Base-by-base conservation (phyloP, 2,888 invertebrate genomes). In the Anodontia alba region DNA sequence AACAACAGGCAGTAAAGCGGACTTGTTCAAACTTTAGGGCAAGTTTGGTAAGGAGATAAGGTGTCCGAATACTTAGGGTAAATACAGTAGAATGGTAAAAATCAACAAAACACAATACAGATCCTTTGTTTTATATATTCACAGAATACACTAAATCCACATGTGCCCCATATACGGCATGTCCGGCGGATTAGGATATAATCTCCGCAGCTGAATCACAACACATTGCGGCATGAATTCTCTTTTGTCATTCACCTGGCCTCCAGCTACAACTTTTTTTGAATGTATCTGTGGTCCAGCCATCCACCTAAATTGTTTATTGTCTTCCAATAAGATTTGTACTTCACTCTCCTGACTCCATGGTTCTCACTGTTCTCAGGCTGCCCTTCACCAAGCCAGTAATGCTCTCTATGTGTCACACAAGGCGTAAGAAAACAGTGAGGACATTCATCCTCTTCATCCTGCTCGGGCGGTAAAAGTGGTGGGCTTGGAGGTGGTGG, bases 301-400 rank as follows among this genome's bases (percentile, higher is more conserved):
- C 57, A 57, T 57, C 57, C 57, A 26, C 57, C 57, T n/a, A 23
- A 57, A 26, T 57, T 57, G 15, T 57, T 57, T 5, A 57, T 57
- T n/a, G 23, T 12, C 23, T 57, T 57, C 57, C 57, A 57, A 23
- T 57, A 57, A 5, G 57, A 57, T 23, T 26, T 57, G 29, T 57
- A 57, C 29, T 57, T 57, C 7, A 57, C 26, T 57, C 26, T 57
- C 15, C 57, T 57, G 7, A 57, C 57, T 7, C 57, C 29, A 26
- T 57, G 57, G 29, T 57, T 57, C 15, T 57, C 57, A 7, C 26
- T 23, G 29, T 23, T 23, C 5, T 23, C 57, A n/a, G 57, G 57
- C 29, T 57, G 57, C 7, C 29, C 26, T 7, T 57, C 57, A 57
- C 57, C 57, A 23, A 57, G 57, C 57, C 57, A 57, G 57, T 57